Conservation (phyloP, 2,797 vertebrate species). For the Huso huso region DNA sequence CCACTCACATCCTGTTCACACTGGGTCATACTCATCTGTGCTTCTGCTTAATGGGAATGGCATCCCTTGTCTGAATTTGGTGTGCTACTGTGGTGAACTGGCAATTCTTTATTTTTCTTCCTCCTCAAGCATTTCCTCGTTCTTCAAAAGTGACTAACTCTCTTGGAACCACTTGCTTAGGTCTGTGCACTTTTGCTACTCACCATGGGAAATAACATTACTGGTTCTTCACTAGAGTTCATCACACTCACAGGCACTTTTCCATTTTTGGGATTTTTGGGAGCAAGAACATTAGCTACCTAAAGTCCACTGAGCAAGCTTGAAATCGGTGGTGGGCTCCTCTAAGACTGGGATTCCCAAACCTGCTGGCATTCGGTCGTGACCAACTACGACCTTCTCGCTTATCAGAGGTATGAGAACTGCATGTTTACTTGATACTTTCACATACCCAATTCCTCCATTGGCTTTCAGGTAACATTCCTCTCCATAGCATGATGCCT, state of each 20-base stretch:
- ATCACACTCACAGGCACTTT: constrained; percentile 9
- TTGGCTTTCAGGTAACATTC: too few relatives aligned
- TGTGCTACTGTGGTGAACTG: constrained; percentile 8
- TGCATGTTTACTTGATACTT: too few relatives aligned
- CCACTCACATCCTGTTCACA: too few relatives aligned
- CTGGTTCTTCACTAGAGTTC: constrained; percentile 8
- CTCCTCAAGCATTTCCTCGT: not conserved
- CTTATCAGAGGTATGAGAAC: too few relatives aligned
- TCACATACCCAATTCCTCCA: too few relatives aligned
- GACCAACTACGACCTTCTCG: too few relatives aligned
- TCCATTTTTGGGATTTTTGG: not conserved
- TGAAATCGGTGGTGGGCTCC: constrained; percentile 6
- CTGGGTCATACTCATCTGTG: constrained; percentile 7
- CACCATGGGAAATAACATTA: constrained; percentile 5
- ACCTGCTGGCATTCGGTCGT: too few relatives aligned
- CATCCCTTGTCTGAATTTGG: constrained; percentile 4
- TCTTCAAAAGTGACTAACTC: constrained; percentile 9
- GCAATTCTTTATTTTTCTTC: too few relatives aligned
- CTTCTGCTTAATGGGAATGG: constrained; percentile 10
- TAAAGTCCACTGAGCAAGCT: constrained; percentile 5
- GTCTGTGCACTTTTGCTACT: constrained; percentile 6
- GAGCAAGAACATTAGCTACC: constrained; percentile 16
- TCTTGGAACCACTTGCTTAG: not conserved
- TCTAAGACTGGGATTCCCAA: constrained; percentile 12
- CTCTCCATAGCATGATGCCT: too few relatives aligned